phyloP scores from a whole-genome alignment of 2,888 invertebrate genomes.

The Microctonus brassicae region DNA sequence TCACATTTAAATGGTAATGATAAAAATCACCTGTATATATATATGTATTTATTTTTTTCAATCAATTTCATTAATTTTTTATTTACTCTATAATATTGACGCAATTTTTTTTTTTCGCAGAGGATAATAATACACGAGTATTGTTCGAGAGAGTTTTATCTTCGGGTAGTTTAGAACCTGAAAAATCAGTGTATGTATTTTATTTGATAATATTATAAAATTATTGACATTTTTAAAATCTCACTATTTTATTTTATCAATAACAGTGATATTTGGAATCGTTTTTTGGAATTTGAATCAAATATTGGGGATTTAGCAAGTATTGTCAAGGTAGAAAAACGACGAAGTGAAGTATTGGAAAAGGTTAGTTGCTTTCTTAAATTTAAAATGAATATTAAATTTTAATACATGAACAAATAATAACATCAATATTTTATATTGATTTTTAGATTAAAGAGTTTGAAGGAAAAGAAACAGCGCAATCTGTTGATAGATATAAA shows the following conservation, averaged over 20 bases:
- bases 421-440: conserved; percentile 10
- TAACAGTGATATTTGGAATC: conserved; percentile 97
- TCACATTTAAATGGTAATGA: conserved; percentile 93
- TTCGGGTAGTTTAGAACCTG: conserved; percentile 89
- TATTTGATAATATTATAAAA: background rate
- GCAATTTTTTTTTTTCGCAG: conserved; percentile 70
- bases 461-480: conserved; percentile 96
- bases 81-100: background rate
- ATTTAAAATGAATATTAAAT: too few species aligned
- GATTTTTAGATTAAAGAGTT: conserved; percentile 86
- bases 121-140: conserved; percentile 99
- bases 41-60: background rate
- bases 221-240: conserved; percentile 2
- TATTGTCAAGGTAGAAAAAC: conserved; percentile 96
- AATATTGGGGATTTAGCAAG: conserved; percentile 98
- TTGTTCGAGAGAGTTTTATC: conserved; percentile 96
- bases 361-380: conserved; percentile 74
- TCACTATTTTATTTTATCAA: conserved; percentile 52
- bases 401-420: too few species aligned
- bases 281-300: conserved; percentile 98
- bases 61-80: background rate
- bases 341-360: conserved; percentile 90
- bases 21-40: background rate
- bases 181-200: conserved; percentile 85
- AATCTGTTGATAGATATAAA: conserved; percentile 95